These are phyloP conservation scores for Girardinichthys multiradiatus DNA, from an alignment of 2,113 vertebrate genomes.

Conservation along the genomic window DNA sequence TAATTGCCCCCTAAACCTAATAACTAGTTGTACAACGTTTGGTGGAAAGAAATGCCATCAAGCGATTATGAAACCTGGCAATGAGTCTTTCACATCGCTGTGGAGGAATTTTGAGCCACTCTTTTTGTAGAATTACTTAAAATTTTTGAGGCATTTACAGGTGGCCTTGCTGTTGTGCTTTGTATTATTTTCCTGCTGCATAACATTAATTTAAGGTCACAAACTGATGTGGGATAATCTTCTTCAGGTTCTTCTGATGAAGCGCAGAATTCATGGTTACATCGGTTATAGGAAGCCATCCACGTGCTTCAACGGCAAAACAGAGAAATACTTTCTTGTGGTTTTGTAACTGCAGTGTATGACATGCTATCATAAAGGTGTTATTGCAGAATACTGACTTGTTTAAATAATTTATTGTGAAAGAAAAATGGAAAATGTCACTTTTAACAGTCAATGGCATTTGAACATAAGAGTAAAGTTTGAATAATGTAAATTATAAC, in stretches of 20 bases:
- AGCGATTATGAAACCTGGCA: not conserved
- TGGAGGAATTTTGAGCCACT: not conserved
- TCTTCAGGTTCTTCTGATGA: too few species aligned
- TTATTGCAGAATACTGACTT: slow-evolving; percentile 20
- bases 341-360: too few species aligned
- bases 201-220: too few species aligned
- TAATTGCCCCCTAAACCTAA: too few species aligned
- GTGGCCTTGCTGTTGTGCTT: not conserved
- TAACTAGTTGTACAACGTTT: not conserved
- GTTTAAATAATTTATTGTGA: slow-evolving; percentile 18
- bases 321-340: not conserved
- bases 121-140: not conserved
- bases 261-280: not conserved
- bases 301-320: not conserved
- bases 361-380: not conserved
- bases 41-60: too few species aligned
- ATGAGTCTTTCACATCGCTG: not conserved
- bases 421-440: not conserved
- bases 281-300: not conserved
- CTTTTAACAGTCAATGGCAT: too few species aligned
- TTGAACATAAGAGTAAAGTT: not conserved
- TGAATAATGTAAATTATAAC: not conserved
- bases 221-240: not conserved
- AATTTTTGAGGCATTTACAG: not conserved
- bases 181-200: too few species aligned